Evolutionary conservation across 2,797 vertebrate species (phyloP).

Genomic region (Sebastes miniatus): DNA sequence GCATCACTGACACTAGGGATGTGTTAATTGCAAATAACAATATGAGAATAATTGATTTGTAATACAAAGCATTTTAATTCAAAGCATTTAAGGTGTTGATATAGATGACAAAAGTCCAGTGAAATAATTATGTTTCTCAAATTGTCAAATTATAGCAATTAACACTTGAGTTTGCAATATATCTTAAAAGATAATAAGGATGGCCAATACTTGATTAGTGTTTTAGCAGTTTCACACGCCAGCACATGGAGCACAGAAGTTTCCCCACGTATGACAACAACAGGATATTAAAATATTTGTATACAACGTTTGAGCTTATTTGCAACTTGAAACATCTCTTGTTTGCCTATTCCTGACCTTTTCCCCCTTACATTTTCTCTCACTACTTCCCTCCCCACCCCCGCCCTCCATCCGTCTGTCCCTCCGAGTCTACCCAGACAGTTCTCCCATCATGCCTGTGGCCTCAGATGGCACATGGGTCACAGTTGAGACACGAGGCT

Average conservation of each 20-base stretch:
- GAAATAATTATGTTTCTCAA: background rate
- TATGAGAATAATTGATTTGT: background rate
- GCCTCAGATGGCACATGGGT: conserved; percentile 65
- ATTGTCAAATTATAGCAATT: background rate
- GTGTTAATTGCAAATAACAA: background rate
- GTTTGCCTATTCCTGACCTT: conserved; percentile 8
- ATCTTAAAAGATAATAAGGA: background rate
- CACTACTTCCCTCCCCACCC: background rate
- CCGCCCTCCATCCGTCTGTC: background rate
- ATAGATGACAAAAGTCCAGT: background rate
- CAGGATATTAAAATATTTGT: conserved; percentile 9
- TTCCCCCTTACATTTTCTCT: background rate
- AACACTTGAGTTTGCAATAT: background rate
- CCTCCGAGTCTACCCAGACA: conserved; percentile 54
- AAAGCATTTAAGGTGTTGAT: background rate
- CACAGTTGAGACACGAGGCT: conserved; percentile 61
- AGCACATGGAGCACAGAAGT: background rate
- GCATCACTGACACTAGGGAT: background rate
- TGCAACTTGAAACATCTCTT: background rate
- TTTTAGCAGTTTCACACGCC: background rate
- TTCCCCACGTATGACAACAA: background rate
- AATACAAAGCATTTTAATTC: background rate
- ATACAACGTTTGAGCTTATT: background rate
- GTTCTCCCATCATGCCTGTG: conserved; percentile 58
- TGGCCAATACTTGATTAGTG: background rate